These are phyloP conservation scores for Tichodroma muraria DNA, from an alignment of 2,113 vertebrate species.

Conservation along the genomic window DNA sequence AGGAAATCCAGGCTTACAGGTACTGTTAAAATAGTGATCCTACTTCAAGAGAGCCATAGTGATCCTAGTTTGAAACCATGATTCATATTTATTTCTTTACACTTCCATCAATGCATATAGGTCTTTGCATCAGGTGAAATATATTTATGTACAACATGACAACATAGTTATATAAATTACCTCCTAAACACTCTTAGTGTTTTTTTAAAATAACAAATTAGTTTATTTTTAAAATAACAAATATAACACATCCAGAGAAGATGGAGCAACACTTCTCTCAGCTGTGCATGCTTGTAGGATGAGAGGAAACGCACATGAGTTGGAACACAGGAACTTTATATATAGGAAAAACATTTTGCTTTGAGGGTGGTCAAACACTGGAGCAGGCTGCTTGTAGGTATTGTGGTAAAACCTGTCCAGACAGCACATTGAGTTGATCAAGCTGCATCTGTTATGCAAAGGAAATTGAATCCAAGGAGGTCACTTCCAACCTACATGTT, in stretches of 20 bases:
- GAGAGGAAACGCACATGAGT: neutral
- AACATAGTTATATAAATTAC: neutral
- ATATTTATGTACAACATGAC: neutral
- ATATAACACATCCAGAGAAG: neutral
- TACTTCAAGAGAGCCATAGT: neutral
- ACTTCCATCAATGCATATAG: neutral
- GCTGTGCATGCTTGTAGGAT: neutral
- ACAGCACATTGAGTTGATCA: neutral
- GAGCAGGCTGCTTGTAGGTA: neutral
- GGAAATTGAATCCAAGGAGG: neutral
- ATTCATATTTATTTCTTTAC: neutral
- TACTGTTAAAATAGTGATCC: slow-evolving; percentile 43
- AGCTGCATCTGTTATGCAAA: neutral
- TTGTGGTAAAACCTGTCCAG: neutral
- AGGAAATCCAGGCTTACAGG: slow-evolving; percentile 80
- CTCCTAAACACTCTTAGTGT: neutral
- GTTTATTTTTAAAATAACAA: too few species aligned
- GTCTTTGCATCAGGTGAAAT: neutral
- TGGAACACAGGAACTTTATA: neutral
- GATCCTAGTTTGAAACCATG: neutral
- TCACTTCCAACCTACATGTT: neutral
- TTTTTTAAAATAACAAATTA: too few species aligned
- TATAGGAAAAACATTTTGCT: neutral
- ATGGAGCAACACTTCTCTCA: neutral
- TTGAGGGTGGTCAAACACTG: neutral